Evolutionary conservation across 2,113 vertebrate genomes (phyloP), one percentile per base, ranked within the genome.

Genomic region (Spheniscus mendiculus): DNA sequence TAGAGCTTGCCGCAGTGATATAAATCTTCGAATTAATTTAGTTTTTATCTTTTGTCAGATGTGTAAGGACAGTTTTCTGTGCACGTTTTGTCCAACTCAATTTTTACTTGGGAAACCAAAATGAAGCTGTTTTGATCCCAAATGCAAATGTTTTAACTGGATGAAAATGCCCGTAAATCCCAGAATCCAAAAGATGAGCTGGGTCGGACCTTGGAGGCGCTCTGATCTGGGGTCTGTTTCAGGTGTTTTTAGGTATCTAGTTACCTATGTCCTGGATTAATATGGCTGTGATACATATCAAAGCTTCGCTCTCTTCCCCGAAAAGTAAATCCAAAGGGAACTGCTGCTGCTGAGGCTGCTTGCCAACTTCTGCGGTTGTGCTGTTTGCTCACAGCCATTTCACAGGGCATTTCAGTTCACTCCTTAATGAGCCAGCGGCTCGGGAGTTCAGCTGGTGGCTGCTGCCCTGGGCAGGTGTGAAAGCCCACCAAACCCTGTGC

Each of bases 271-370:
- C 12, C 19, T 81, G 47, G 18, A 3, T 58, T 30, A 12, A 18
- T 10, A 3, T 3, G 15, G 44, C 32, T 17, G 0, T 14, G 30
- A 44, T 44, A 9, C 3, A 5, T 18, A 16, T 12, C 12, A 49
- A 10, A 69, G 36, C 27, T 23, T 83, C 29, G 15, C 12, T 34
- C 7, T 44, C 32, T 12, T 44, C 13, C 52, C 27, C 17, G 16
- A 25, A 38, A 53, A 82, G n/a, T 6, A 21, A 81, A 42, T 22
- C 38, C 40, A 19, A 36, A 53, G 23, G 56, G 85, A 53, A 4
- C 20, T 12, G 21, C 53, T 42, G 18, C 32, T n/a, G 55, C 72
- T 34, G 58, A 19, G 30, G 34, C 76, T 58, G 12, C 19, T 42
- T 11, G 15, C 30, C 45, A 11, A 2, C 25, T 22, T n/a, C 2